Evolutionary conservation across 2,888 invertebrate species (phyloP), one percentile per base, ranked within the genome.

Genomic region (Drosophila vallismaia): DNA sequence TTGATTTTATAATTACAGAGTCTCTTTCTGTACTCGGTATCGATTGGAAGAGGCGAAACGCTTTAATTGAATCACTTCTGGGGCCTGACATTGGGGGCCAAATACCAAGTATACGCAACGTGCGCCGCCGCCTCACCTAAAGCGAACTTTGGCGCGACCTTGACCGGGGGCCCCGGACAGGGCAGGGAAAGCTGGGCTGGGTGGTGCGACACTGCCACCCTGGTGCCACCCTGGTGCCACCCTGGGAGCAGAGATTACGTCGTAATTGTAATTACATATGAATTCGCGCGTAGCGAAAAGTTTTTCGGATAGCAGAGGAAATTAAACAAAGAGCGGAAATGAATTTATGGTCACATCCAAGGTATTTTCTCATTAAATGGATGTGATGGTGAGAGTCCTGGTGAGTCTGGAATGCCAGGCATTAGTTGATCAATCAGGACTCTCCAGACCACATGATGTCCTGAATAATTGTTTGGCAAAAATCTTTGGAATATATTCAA

Each of bases 181-280:
- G 42, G 36, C 10, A n/a, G 36, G 36, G 9, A 36, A 10, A 19
- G n/a, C n/a, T n/a, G 19, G 19, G 19, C 19, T 36, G 10, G 36
- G 38, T 38, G 14, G 42, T 14, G 45, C 14, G 7, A 19, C 29
- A 8, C 12, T 29, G 9, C 42, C 40, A 5, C 33, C 14, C 12
- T 5, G 42, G n/a, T 29, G 9, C 42, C 40, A 5, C 33, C 14
- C 12, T 5, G 42, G n/a, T 19, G 19, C 19, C n/a, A 46, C 19
- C 19, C 19, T 19, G 19, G 19, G 28, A 19, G 36, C 45, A 3
- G 68, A 57, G 57, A 71, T 64, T 64, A 44, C 62, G 10, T n/a
- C 77, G 77, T 85, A 82, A 81, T 82, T 85, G 77, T 85, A 82
- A 86, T 81, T 85, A 79, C 86, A 75, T 66, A 82, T 60, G 71